Base-by-base conservation (phyloP, 2,888 invertebrate species). In the Rhaphigaster nebulosa region DNA sequence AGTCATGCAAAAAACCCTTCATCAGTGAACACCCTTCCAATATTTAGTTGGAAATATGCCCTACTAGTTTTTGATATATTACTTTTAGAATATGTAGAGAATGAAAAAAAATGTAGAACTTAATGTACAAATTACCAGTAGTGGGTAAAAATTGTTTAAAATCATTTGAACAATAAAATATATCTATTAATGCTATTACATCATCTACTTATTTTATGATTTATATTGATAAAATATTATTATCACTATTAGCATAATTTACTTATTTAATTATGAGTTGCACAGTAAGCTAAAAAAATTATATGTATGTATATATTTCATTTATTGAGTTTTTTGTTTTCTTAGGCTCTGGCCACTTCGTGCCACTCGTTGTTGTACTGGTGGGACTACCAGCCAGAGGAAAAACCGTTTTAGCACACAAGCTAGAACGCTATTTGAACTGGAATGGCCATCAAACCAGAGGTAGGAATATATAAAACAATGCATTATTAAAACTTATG, bases 311-410 rank as follows among this genome's bases (percentile, higher is more conserved):
- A 38, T 23, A 20, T 76, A 38, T 76, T 20, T 10, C 4, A 20
- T 76, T 38, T 38, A 29, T 29, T 29, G 18, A 8, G 12, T 5
- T 1, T 45, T 84, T 60, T 88, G 1, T 41, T 45, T 65, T 2
- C n/a, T 45, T 94, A 95, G 95, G 94, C 92, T 93, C 94, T 54
- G 91, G 92, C 88, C 95, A 95, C 93, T 95, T 95, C 93, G 94
- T 96, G 45, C 97, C 97, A 3, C 95, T 97, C 92, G 96, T 98
- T 91, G 97, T 98, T 92, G 97, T 97, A 56, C 96, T 97, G 94
- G 98, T 98, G 65, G 98, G 98, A 34, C 94, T 98, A 91, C 98
- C 98, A 1, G 98, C 98, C 34, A 95, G 98, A 52, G 98, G 98
- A 91, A 99, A 99, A 94, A 98, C 98, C 90, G 97, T 98, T 93